Evolutionary conservation across 2,797 vertebrate species (phyloP), one percentile per base, ranked within the genome.

Genomic region (Parauchenoglanis ngamensis): DNA sequence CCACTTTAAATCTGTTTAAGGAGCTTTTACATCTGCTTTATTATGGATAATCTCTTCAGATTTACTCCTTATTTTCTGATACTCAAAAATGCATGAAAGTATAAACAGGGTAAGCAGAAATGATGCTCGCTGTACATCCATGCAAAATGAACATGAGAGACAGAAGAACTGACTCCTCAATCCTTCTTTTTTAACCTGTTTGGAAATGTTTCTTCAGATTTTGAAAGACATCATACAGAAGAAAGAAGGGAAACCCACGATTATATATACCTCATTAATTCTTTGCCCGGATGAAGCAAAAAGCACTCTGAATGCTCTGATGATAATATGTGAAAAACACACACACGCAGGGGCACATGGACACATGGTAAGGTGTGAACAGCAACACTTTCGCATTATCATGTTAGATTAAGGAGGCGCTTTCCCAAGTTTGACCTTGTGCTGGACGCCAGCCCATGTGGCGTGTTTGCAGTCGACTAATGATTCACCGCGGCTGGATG

Each of bases 31-130:
- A 57, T 56, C 3, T 19, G n/a, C 4, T 2, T 6, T 57, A 35
- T 57, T 78, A 78, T 78, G 54, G 3, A 57, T 35, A 77, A 77
- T 77, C 54, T 40, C 73, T 76, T 6, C 28, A 78, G 54, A 78
- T 35, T 35, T 78, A 40, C 4, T 57, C 17, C 19, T 57, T 8
- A 11, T 57, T 78, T 10, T 5, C 3, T 21, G 76, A 56, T 28
- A 56, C 7, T 19, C 15, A 31, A 35, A 78, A 78, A 49, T 49
- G 73, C 46, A 52, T n/a, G 73, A 72, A 72, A 44, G 68, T 72
- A 46, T 52, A 76, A 49, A 52, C 40, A 46, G 70, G 40, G 19
- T 52, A 31, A 52, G 13, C 49, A 31, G 49, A 54, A 54, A 54
- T 52, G 54, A 19, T 8, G 25, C 21, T 46, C 4, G 21, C 25